Evolutionary conservation across 2,797 vertebrate species (phyloP).

Genomic region (Smutsia temminckii): DNA sequence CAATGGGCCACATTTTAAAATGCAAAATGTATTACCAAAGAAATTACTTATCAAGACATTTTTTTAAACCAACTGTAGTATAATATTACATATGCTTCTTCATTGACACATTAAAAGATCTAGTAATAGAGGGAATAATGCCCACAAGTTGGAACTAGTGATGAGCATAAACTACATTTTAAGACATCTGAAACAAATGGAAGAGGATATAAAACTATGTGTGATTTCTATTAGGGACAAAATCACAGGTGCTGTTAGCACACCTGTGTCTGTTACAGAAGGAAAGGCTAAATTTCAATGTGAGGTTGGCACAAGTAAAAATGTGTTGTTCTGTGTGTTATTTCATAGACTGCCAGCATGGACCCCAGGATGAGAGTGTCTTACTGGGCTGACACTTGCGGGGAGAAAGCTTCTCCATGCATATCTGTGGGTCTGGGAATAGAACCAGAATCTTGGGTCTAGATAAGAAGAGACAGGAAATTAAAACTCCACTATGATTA

Average conservation of each 20-base stretch:
- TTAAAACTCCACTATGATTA: conserved; percentile 44
- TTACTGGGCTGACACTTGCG: not conserved
- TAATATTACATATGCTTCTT: conserved; percentile 48
- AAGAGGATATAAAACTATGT: not conserved
- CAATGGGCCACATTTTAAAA: not conserved
- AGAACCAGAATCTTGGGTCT: not conserved
- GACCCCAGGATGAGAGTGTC: not conserved
- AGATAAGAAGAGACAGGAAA: conserved; percentile 62
- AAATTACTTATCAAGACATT: conserved; percentile 36
- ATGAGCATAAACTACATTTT: conserved; percentile 48
- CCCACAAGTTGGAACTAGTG: not conserved
- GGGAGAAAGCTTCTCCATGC: not conserved
- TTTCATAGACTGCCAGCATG: not conserved
- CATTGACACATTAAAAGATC: conserved; percentile 45
- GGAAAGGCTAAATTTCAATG: not conserved
- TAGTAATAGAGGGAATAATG: conserved; percentile 27
- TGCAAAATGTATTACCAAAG: conserved; percentile 24
- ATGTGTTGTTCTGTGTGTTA: not conserved
- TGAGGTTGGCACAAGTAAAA: not conserved
- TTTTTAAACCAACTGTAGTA: not conserved
- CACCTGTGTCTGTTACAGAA: not conserved
- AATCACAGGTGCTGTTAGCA: not conserved
- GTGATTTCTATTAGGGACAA: not conserved
- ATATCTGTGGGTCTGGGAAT: not conserved
- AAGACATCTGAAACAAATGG: conserved; percentile 16